phyloP scores from a whole-genome alignment of 35 echinoderm and acorn worm species.

The Amphiura filiformis region DNA sequence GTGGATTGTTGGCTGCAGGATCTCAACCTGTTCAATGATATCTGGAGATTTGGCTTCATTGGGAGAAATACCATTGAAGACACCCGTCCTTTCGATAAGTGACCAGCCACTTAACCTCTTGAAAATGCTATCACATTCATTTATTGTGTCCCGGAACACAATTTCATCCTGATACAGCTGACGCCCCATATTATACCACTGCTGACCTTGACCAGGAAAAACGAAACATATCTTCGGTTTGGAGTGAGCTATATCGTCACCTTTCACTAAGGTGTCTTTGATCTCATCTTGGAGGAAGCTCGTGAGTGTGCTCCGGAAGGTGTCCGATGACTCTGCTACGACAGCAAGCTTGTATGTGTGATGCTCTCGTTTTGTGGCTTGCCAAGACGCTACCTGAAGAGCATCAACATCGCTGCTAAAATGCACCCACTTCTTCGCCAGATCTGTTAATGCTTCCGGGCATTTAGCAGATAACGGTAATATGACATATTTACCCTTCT shows the following conservation, averaged over 20 bases:
- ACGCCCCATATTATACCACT: constrained; percentile 87
- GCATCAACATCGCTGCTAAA: constrained; percentile 73
- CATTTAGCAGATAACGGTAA: constrained; percentile 86
- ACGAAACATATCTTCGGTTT: constrained; percentile 90
- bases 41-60: not conserved
- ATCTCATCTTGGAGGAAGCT: constrained; percentile 42
- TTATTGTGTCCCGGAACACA: constrained; percentile 55
- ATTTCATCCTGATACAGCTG: constrained; percentile 65
- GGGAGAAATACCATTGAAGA: not conserved
- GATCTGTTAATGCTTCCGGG: constrained; percentile 51
- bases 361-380: constrained; percentile 60
- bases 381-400: constrained; percentile 68
- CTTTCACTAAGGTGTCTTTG: constrained; percentile 13
- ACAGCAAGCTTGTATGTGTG: constrained; percentile 72
- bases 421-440: constrained; percentile 62
- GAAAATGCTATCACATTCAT: constrained; percentile 82
- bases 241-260: constrained; percentile 11
- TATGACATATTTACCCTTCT: constrained; percentile 53
- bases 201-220: constrained; percentile 95
- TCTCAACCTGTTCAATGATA: constrained; percentile 29
- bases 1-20: constrained; percentile 79
- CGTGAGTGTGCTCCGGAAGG: constrained; percentile 54
- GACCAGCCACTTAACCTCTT: constrained; percentile 90
- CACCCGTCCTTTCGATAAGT: constrained; percentile 30
- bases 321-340: constrained; percentile 53